These are phyloP conservation scores for Palythoa caribaeorum DNA, from an alignment of 92 coral and sea anemone species.

Conservation along the genomic window DNA sequence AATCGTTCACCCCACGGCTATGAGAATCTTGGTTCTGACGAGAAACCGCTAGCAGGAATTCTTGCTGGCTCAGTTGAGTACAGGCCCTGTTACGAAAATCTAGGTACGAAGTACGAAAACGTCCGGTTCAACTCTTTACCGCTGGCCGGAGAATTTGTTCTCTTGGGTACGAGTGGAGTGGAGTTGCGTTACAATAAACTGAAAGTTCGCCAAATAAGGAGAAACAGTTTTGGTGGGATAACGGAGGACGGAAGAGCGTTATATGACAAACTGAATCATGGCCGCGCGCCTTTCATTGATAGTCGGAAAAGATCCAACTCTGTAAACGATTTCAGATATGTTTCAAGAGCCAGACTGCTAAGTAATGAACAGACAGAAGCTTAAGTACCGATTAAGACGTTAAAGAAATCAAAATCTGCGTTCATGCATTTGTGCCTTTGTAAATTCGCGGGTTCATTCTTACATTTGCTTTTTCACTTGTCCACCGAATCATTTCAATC, in stretches of 20 bases:
- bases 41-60: constrained; percentile 25
- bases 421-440: too few relatives aligned
- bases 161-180: neutral
- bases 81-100: constrained; percentile 7
- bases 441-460: too few relatives aligned
- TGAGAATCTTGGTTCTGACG: neutral
- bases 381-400: too few relatives aligned
- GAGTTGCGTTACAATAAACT: neutral
- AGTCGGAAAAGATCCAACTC: neutral
- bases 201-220: neutral
- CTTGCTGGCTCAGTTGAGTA: constrained; percentile 17
- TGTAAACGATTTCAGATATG: neutral
- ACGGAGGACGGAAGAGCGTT: constrained; percentile 6
- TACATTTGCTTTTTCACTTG: too few relatives aligned
- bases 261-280: constrained; percentile 12
- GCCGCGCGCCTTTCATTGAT: neutral
- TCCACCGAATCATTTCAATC: too few relatives aligned
- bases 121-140: neutral
- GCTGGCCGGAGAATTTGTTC: constrained; percentile 15
- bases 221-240: constrained; percentile 37
- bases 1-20: neutral
- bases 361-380: too few relatives aligned
- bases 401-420: too few relatives aligned
- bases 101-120: constrained; percentile 16
- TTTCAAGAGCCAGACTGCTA: neutral